A percentile compares a stretch with the other conserved stretches of the same genome.
phyloP scores from a whole-genome alignment of 2,888 invertebrate genomes.

The Drosophila parthenogenetica region DNA sequence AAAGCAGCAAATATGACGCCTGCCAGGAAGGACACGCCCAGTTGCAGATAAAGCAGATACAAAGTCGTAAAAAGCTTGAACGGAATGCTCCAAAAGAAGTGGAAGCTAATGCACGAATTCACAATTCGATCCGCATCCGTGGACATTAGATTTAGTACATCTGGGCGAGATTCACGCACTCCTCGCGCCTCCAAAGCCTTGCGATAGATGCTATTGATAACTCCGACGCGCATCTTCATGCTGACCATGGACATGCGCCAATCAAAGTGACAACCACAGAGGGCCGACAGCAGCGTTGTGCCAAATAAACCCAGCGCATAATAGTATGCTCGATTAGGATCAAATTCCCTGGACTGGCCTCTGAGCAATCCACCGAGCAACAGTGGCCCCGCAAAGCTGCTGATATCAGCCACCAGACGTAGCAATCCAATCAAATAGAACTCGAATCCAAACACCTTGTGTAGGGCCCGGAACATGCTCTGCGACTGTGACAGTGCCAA shows the following conservation, averaged over 20 bases:
- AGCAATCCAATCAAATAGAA: constrained; percentile 94
- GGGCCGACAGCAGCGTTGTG: constrained; percentile 89
- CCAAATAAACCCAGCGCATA: constrained; percentile 89
- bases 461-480: constrained; percentile 89
- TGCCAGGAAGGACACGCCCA: constrained; percentile 95
- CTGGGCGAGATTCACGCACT: constrained; percentile 88
- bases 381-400: constrained; percentile 95
- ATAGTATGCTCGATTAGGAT: constrained; percentile 85
- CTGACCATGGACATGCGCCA: constrained; percentile 94
- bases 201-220: constrained; percentile 93
- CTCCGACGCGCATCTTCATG: constrained; percentile 93
- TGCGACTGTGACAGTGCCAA: constrained; percentile 83
- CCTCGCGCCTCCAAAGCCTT: constrained; percentile 85
- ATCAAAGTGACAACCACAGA: constrained; percentile 95
- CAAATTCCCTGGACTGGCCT: constrained; percentile 86
- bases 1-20: constrained; percentile 94
- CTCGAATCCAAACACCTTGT: constrained; percentile 91
- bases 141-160: constrained; percentile 98
- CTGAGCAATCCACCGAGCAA: constrained; percentile 92
- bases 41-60: constrained; percentile 93
- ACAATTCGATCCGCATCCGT: constrained; percentile 98
- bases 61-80: constrained; percentile 91
- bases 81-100: constrained; percentile 98
- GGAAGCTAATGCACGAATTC: constrained; percentile 98
- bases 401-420: constrained; percentile 92